Conservation (phyloP, 2,797 vertebrate species). For the Ataeniobius toweri region DNA sequence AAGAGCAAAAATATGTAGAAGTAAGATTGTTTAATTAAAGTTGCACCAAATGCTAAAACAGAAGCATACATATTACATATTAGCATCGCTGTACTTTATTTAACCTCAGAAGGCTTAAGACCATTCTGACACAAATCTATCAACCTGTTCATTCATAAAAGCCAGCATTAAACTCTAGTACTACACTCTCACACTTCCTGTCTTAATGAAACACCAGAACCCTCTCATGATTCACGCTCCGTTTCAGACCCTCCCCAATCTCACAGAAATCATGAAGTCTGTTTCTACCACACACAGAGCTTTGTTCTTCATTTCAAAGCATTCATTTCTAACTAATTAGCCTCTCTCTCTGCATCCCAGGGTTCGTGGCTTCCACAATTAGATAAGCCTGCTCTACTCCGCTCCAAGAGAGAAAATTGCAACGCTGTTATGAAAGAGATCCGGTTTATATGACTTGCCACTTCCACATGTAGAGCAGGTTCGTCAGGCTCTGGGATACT, state of each 20-base stretch:
- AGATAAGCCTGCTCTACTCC: constrained; percentile 71
- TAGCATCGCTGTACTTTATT: not conserved
- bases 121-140: not conserved
- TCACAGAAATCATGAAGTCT: constrained; percentile 40
- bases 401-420: constrained; percentile 55
- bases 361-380: constrained; percentile 71
- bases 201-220: constrained; percentile 37
- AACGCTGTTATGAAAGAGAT: constrained; percentile 72
- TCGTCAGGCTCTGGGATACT: constrained; percentile 42
- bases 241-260: constrained; percentile 34
- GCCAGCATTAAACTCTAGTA: constrained; percentile 19
- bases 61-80: not conserved
- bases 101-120: not conserved
- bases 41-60: not conserved
- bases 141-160: constrained; percentile 40
- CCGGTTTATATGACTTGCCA: constrained; percentile 62
- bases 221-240: constrained; percentile 38
- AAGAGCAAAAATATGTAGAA: not conserved
- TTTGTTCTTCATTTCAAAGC: constrained; percentile 78
- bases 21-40: not conserved
- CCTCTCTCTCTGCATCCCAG: constrained; percentile 66
- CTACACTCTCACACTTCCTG: constrained; percentile 13
- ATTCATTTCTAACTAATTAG: constrained; percentile 76
- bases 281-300: constrained; percentile 66
- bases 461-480: constrained; percentile 46